Percentiles rank a stretch among this genome's conserved stretches.
Evolutionary conservation across 2,113 vertebrate species (phyloP).

Genomic region (Mormyrus iriodes): DNA sequence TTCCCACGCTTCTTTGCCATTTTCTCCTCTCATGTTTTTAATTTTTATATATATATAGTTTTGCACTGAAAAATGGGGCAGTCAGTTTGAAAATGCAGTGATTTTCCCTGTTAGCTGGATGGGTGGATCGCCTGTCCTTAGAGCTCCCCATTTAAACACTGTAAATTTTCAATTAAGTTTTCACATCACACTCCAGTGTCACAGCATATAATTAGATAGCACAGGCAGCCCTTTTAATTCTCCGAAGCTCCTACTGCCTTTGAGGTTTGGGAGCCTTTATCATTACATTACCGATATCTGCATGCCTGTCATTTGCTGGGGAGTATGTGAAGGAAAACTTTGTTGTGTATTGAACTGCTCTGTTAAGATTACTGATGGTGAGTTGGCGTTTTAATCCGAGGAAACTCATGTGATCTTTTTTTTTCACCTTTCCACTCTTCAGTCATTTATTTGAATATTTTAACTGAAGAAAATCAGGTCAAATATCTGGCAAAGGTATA

Average conservation of each 20-base stretch:
- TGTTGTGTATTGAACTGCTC: not conserved
- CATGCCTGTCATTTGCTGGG: not conserved
- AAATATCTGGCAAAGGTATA: not conserved
- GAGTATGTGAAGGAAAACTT: not conserved
- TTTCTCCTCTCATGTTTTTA: not conserved
- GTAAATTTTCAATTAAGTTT: slow-evolving; percentile 58
- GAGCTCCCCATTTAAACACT: slow-evolving; percentile 44
- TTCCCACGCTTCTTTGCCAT: not conserved
- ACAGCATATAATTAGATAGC: slow-evolving; percentile 45
- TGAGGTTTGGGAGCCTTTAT: not conserved
- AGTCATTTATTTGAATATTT: not conserved
- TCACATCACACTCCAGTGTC: slow-evolving; percentile 45
- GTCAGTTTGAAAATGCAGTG: slow-evolving; percentile 62
- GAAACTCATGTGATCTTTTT: not conserved
- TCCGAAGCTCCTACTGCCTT: not conserved
- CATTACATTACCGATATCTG: not conserved
- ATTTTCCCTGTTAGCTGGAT: slow-evolving; percentile 59
- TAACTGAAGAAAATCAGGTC: not conserved
- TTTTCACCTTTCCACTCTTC: not conserved
- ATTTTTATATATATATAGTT: not conserved
- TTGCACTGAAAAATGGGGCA: slow-evolving; percentile 57
- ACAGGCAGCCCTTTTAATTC: slow-evolving; percentile 26
- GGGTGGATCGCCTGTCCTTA: slow-evolving; percentile 49
- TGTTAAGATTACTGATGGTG: not conserved
- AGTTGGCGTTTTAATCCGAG: not conserved